phyloP scores from a whole-genome alignment of 2,113 vertebrate genomes.

The Dicaeum eximium region DNA sequence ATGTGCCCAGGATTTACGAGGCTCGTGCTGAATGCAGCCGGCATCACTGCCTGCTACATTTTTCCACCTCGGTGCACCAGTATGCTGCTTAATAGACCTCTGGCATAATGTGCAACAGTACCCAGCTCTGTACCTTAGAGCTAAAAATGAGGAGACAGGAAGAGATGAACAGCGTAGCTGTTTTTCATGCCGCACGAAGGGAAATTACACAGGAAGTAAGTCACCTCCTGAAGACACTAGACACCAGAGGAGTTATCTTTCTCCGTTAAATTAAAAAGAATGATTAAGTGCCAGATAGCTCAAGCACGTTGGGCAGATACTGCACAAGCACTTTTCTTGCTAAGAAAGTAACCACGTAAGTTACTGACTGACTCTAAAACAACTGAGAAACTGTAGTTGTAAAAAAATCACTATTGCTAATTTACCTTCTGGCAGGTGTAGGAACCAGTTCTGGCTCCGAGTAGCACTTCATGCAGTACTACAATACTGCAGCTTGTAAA shows the following conservation, averaged over 20 bases:
- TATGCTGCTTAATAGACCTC: constrained; percentile 58
- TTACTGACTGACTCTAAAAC: not conserved
- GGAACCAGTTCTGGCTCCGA: not conserved
- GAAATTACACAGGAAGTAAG: constrained; percentile 54
- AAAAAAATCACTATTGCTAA: not conserved
- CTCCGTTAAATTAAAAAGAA: not conserved
- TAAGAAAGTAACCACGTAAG: not conserved
- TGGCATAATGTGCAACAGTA: constrained; percentile 25
- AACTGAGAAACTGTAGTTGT: not conserved
- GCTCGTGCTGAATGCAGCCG: not conserved
- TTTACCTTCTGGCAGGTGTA: not conserved
- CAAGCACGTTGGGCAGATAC: not conserved
- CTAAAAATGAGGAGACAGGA: constrained; percentile 31
- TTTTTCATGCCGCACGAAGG: not conserved
- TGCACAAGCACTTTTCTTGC: not conserved
- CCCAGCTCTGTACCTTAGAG: not conserved
- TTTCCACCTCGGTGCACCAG: constrained; percentile 53
- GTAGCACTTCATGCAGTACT: not conserved
- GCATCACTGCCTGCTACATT: constrained; percentile 40
- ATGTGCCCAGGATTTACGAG: constrained; percentile 10
- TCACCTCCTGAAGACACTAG: constrained; percentile 18
- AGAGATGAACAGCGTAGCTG: constrained; percentile 5
- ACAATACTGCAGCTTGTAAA: not conserved
- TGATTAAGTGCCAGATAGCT: constrained; percentile 10
- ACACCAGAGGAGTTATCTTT: not conserved